Percentiles rank a stretch among this genome's conserved stretches.
Evolutionary conservation across 2,797 vertebrate genomes (phyloP).

Genomic region (Carcharodon carcharias): DNA sequence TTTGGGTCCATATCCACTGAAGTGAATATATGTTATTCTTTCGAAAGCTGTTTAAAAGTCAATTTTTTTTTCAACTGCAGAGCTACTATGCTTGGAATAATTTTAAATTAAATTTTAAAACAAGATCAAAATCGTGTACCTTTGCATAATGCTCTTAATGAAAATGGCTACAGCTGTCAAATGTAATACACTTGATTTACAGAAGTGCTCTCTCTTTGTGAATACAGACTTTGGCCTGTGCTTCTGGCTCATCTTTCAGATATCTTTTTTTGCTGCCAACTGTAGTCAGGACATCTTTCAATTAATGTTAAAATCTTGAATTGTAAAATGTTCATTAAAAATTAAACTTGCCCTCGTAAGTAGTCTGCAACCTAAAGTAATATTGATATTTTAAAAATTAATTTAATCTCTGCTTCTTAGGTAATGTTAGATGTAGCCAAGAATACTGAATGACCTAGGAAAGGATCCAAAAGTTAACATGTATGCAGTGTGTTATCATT

Average conservation of each 20-base stretch:
- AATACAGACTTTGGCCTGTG: neutral
- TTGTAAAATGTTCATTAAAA: neutral
- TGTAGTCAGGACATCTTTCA: neutral
- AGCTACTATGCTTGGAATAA: neutral
- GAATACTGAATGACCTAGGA: neutral
- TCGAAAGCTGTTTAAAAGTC: neutral
- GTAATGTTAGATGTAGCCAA: neutral
- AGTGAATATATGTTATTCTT: neutral
- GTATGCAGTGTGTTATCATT: neutral
- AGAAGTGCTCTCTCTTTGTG: neutral
- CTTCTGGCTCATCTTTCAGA: neutral
- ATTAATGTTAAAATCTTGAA: neutral
- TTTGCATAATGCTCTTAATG: constrained; percentile 10
- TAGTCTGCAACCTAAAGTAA: neutral
- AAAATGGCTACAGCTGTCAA: neutral
- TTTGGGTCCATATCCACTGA: neutral
- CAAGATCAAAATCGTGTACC: neutral
- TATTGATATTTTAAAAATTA: neutral
- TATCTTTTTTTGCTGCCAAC: neutral
- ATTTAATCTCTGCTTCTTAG: neutral
- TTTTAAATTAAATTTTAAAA: neutral
- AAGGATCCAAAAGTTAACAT: neutral
- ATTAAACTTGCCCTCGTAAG: neutral
- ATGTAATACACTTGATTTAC: neutral
- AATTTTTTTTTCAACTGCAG: neutral